Conservation (phyloP, 2,888 invertebrate genomes). For the Oscheius myriophilus region DNA sequence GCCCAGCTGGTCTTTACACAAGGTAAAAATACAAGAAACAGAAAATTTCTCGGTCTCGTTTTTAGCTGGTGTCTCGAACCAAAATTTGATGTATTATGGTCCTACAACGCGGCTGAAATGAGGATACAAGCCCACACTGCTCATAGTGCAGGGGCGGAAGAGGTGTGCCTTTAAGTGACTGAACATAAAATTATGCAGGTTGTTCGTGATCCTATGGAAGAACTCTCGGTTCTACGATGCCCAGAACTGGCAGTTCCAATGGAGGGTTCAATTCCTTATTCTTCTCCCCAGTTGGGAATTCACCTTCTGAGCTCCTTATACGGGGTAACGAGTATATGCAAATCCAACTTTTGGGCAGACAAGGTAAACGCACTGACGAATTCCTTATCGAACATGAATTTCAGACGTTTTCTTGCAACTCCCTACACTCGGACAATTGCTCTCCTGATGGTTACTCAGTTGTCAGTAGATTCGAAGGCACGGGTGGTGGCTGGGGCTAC, state of each 20-base stretch:
- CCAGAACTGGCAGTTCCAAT: slow-evolving; percentile 57
- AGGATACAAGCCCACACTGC: slow-evolving; percentile 43
- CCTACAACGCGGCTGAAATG: slow-evolving; percentile 75
- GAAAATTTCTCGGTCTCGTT: background rate
- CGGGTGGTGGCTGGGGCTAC: slow-evolving; percentile 98
- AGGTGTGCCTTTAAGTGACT: background rate
- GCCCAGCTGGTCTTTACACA: slow-evolving; percentile 52
- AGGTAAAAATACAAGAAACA: slow-evolving; percentile 10
- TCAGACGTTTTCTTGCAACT: slow-evolving; percentile 15
- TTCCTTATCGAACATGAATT: background rate
- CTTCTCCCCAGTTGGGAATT: slow-evolving; percentile 49
- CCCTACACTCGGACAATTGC: slow-evolving; percentile 3
- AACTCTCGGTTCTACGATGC: slow-evolving; percentile 40
- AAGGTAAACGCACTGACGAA: slow-evolving; percentile 16
- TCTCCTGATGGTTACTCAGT: slow-evolving; percentile 47
- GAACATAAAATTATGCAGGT: background rate
- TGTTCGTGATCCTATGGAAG: slow-evolving; percentile 31
- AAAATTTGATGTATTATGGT: slow-evolving; percentile 91
- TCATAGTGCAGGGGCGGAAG: slow-evolving; percentile 31
- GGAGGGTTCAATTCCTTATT: slow-evolving; percentile 33
- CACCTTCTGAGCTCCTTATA: slow-evolving; percentile 49
- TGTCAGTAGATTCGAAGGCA: slow-evolving; percentile 76
- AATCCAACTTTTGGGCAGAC: slow-evolving; percentile 43
- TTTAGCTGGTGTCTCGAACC: slow-evolving; percentile 79
- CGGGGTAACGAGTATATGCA: slow-evolving; percentile 43